Percentiles rank a stretch among this genome's conserved stretches.
These are phyloP conservation scores for Synanthedon andrenaeformis DNA, from an alignment of 2,888 invertebrate genomes.

Conservation along the genomic window DNA sequence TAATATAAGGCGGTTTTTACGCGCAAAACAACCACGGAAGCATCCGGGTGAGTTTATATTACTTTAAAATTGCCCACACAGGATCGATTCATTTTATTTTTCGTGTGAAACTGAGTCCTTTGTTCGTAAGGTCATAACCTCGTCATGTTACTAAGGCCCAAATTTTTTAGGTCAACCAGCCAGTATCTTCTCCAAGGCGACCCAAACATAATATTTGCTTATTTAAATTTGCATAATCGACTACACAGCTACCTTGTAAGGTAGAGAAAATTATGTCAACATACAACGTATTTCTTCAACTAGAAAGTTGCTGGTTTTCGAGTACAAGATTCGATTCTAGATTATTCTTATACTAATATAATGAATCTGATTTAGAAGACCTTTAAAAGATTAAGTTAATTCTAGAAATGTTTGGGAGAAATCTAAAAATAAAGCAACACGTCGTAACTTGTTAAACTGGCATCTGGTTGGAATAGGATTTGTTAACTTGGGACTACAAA, in stretches of 20 bases:
- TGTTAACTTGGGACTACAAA: background rate
- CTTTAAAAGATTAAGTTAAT: background rate
- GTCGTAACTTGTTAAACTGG: background rate
- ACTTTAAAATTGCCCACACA: conserved; percentile 11
- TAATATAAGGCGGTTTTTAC: conserved; percentile 41
- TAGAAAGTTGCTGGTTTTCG: background rate
- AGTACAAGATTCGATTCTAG: background rate
- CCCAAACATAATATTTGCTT: conserved; percentile 24
- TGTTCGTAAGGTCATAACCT: conserved; percentile 30
- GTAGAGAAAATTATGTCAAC: conserved; percentile 11
- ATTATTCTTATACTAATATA: background rate
- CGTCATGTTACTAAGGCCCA: conserved; percentile 16
- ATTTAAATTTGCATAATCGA: conserved; percentile 32
- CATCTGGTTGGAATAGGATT: background rate
- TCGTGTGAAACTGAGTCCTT: conserved; percentile 15
- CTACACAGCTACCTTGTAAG: conserved; percentile 12
- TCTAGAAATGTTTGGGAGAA: background rate
- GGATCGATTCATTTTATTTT: conserved; percentile 14
- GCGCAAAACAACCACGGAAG: conserved; percentile 49
- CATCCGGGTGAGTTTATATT: conserved; percentile 58
- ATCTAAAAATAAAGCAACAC: background rate
- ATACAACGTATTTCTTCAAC: conserved; percentile 4
- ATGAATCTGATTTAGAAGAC: too few species aligned
- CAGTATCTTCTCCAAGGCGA: conserved; percentile 39
- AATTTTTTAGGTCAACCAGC: conserved; percentile 51